These are phyloP conservation scores for Brachionus koreanus DNA, from an alignment of 1,140 invertebrate species.

Conservation along the genomic window DNA sequence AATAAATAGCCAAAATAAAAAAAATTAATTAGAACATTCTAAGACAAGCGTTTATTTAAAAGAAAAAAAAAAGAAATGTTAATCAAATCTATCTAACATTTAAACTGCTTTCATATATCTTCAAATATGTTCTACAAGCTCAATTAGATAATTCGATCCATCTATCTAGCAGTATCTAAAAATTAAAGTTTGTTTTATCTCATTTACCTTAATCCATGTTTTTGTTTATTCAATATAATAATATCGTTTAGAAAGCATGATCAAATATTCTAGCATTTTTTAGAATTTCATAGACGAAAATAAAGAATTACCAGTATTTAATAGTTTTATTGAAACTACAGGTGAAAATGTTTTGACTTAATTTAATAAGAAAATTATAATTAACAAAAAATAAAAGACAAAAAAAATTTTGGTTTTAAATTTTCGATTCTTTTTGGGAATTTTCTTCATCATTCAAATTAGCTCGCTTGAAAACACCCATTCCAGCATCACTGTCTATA, in stretches of 20 bases:
- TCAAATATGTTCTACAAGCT: neutral
- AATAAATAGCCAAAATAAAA: too few species aligned
- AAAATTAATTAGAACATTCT: neutral
- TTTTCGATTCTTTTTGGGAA: slow-evolving; percentile 6
- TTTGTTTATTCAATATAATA: neutral
- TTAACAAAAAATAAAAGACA: neutral
- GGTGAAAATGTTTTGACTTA: neutral
- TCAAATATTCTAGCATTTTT: neutral
- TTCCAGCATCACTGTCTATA: slow-evolving; percentile 25
- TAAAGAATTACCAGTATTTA: neutral
- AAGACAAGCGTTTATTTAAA: neutral
- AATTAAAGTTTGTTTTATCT: neutral
- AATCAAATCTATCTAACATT: neutral
- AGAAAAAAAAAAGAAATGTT: neutral
- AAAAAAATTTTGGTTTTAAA: neutral
- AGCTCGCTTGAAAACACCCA: neutral
- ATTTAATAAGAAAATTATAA: neutral
- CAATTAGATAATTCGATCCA: neutral
- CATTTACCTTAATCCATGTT: neutral
- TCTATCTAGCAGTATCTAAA: neutral
- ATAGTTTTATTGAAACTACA: slow-evolving; percentile 14
- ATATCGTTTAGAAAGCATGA: neutral
- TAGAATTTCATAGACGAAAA: neutral
- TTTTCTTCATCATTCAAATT: neutral
- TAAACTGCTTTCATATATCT: neutral